Evolutionary conservation across 2,888 invertebrate species (phyloP).

Genomic region (Nephrotoma appendiculata): DNA sequence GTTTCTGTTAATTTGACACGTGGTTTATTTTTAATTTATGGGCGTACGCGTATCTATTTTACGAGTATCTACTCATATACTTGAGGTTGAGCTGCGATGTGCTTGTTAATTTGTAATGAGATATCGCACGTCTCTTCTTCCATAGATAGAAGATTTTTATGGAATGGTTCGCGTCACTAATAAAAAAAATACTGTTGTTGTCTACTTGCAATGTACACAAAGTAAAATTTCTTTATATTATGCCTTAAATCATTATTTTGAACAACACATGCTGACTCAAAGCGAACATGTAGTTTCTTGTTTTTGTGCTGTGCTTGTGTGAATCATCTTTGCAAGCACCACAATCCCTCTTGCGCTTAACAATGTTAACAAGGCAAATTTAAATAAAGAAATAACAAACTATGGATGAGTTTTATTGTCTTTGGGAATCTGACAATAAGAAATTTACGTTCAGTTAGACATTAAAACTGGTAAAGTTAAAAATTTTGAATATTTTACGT

Average conservation of each 20-base stretch:
- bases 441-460: neutral
- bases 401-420: neutral
- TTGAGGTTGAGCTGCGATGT: no score
- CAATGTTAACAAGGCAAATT: neutral
- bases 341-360: neutral
- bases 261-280: neutral
- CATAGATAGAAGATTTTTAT: neutral
- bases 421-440: neutral
- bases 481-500: neutral
- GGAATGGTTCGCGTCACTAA: neutral
- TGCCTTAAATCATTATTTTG: neutral
- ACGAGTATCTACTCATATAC: neutral
- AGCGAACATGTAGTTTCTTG: neutral
- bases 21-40: neutral
- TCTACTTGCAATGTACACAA: neutral
- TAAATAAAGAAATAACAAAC: neutral
- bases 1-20: neutral
- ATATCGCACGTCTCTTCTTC: neutral
- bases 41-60: neutral
- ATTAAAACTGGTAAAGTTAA: neutral
- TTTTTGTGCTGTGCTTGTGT: neutral
- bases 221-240: neutral
- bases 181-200: neutral
- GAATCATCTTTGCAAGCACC: neutral
- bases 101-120: no score